Evolutionary conservation across 92 coral and sea anemone genomes (phyloP), one percentile per base, ranked within the genome.

Genomic region (Micromussa lordhowensis): DNA sequence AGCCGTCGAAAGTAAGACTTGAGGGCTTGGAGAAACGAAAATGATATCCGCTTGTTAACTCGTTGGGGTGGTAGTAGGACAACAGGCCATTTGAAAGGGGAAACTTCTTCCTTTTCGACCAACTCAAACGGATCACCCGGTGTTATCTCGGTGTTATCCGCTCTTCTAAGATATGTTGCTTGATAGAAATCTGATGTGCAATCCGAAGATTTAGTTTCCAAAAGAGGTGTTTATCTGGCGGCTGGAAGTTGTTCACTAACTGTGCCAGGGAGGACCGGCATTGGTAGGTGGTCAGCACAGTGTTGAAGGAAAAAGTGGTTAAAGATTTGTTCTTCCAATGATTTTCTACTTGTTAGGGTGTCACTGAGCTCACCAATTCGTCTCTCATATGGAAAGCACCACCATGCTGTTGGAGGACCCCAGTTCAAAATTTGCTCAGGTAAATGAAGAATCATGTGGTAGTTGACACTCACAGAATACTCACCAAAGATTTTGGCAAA

Each of bases 371-470:
- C 81, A 4, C 93, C 90, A 75, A 85, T 91, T 21, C 64, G 32
- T 13, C 88, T 77, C n/a, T 91, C 93, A 35, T 85, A 91, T 16
- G 90, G 90, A 49, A 91, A 91, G 61, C 90, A 91, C 88, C 93
- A 91, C 64, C 76, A 74, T 22, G 87, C 93, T 13, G 82, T 75
- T 29, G 84, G 81, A 79, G 90, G 87, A 55, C 90, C 93, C 78
- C 83, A 79, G 72, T 91, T 76, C 71, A 63, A 71, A 34, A 91
- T 66, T 64, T 79, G 87, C 11, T 86, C 78, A 2, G 87, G 77
- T 30, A 81, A 7, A 32, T 91, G 93, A 31, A 84, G 68, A 26
- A 28, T 85, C 93, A 82, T 91, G 79, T 91, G 93, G 79, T 91
- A 91, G 57, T 91, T 91, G 58, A 91, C 82, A 24, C 87, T 36